Evolutionary conservation across 2,888 invertebrate species (phyloP), one percentile per base, ranked within the genome.

Genomic region (Philonicus albiceps): DNA sequence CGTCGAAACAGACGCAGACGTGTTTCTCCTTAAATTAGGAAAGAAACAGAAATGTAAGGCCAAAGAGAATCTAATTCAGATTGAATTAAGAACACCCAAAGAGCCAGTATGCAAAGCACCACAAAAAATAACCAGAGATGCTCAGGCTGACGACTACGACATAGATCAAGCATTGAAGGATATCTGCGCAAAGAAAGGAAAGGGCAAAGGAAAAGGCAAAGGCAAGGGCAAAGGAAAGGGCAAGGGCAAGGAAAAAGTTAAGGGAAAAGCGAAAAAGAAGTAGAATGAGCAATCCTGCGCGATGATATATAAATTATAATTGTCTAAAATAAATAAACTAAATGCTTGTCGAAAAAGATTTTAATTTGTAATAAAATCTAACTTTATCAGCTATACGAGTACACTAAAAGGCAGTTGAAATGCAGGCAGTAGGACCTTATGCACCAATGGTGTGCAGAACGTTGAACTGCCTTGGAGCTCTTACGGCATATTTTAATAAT

Each of bases 1-100:
- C 87, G 90, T 94, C 0, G 95, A 96, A 89, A 95, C 95, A 0
- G 94, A 96, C 83, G 95, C 95, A 89, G 96, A 96, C 89, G 94
- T 96, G 0, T 96, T 96, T 88, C 93, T 96, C 4, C 91, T 96
- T 76, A 94, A 95, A 89, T 95, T 96, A 86, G 96, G 96, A 1
- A 96, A 96, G 90, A 96, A 96, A 90, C 94, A 94, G 0, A 95
- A 95, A 43, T 95, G 95, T 0, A 94, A 94, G 73, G 94, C 94
- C 87, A 96, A 96, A 92, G 95, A 95, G 90, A 93, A 93, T 75
- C 93, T 94, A 84, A 92, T 95, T 86, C 94, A 96, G 93, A 93
- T 96, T 89, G 96, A 96, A 89, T 91, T 96, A 90, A 94, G 95
- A 84, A 96, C 96, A 0, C 96, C 96, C 0, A 94, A 95, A 87